Evolutionary conservation across 1,140 invertebrate genomes (phyloP), one percentile per base, ranked within the genome.

Genomic region (Papilio xuthus): DNA sequence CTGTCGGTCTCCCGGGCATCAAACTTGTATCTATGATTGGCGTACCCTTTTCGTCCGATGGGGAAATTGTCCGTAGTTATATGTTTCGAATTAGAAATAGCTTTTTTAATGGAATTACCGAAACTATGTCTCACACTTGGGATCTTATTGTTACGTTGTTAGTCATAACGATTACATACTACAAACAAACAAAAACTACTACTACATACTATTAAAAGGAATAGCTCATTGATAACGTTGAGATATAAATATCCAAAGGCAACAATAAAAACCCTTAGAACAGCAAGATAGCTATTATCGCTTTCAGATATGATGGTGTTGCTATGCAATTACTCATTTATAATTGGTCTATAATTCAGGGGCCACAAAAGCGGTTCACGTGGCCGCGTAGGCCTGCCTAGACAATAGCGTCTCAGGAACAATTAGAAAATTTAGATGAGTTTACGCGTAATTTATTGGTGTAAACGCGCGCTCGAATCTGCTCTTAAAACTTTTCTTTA

Each of bases 351-450:
- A 79, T 85, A 84, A 82, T 80, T 85, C 78, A 80, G 50, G 50
- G 50, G 28, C n/a, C 72, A 84, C 82, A 84, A 82, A 80, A 77
- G 79, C 71, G 78, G 42, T 53, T 32, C 73, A 41, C 23, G 23
- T 60, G 26, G 41, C 23, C 3, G 60, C 67, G 82, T 72, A 78
- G 80, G 79, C 78, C 79, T 78, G 76, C 53, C 42, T 42, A 82
- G 80, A 85, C 84, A 85, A 85, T 82, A 71, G 75, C 41, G 10
- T 76, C 73, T 78, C 77, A 42, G 79, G 79, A 80, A 80, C 81
- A 83, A 81, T 81, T 81, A 80, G 80, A 80, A 80, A 83, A 85
- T 84, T 85, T 84, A 84, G 76, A 82, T 81, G 79, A 84, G 78
- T 81, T 85, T 81, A 80, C 76, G 74, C 73, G 78, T 83, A 81